These are phyloP conservation scores for Prosapia bicincta DNA, from an alignment of 2,888 invertebrate species.

Conservation along the genomic window DNA sequence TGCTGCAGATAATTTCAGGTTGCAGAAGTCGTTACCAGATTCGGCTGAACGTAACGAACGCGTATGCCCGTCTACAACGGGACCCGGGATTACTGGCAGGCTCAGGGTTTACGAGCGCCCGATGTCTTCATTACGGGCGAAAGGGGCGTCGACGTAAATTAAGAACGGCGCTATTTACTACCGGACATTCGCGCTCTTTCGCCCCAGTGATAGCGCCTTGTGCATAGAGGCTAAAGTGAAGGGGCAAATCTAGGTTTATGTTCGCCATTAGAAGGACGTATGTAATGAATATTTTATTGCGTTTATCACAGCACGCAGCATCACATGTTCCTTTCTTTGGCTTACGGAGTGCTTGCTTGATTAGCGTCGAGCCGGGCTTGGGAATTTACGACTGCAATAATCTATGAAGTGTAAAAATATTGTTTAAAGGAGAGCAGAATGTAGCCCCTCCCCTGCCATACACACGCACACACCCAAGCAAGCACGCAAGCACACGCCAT, in stretches of 20 bases:
- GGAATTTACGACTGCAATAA: neutral
- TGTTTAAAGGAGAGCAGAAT: no score
- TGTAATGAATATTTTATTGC: neutral
- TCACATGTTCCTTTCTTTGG: neutral
- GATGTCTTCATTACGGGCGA: neutral
- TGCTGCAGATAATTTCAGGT: neutral
- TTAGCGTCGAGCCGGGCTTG: neutral
- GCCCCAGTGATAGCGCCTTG: neutral
- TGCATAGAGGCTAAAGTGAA: neutral
- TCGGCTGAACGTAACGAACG: neutral
- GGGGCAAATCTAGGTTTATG: neutral
- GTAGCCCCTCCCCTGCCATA: no score
- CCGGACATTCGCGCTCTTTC: neutral
- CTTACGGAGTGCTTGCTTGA: neutral
- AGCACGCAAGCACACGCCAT: no score
- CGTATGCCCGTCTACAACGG: neutral
- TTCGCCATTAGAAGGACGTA: neutral
- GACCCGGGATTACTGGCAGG: neutral
- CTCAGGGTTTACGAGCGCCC: neutral
- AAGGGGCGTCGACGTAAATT: neutral
- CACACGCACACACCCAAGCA: no score
- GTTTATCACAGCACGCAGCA: neutral
- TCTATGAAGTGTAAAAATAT: no score
- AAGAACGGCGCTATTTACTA: neutral
- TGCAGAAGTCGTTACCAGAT: neutral